phyloP scores from a whole-genome alignment of 2,113 vertebrate genomes.

The Elaphurus davidianus region DNA sequence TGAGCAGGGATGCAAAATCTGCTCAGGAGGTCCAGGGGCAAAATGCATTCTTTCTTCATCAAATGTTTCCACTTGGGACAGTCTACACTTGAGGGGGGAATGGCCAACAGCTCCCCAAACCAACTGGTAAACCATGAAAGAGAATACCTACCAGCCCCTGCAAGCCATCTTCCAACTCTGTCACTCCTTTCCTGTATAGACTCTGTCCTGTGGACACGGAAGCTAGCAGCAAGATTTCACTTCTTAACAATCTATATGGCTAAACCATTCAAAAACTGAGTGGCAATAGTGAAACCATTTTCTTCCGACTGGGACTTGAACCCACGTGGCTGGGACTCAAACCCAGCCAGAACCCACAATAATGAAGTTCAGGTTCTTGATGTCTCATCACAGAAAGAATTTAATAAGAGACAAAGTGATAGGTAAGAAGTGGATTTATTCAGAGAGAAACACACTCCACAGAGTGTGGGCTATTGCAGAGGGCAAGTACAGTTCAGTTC shows the following conservation, averaged over 20 bases:
- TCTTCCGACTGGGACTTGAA: not conserved
- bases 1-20: not conserved
- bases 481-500: not conserved
- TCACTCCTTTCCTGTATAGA: not conserved
- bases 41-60: not conserved
- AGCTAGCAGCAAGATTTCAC: not conserved
- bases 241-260: not conserved
- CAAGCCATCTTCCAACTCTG: not conserved
- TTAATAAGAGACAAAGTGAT: not conserved
- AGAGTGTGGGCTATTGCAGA: not conserved
- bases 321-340: not conserved
- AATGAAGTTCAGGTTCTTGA: not conserved
- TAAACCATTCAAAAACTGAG: not conserved
- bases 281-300: not conserved
- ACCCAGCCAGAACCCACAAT: not conserved
- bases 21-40: not conserved
- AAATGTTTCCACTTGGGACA: not conserved
- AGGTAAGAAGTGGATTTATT: not conserved
- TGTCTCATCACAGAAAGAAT: not conserved
- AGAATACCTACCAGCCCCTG: not conserved
- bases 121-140: not conserved
- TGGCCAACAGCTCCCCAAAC: not conserved
- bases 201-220: not conserved
- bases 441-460: not conserved
- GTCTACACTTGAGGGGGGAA: not conserved